Evolutionary conservation across 2,113 vertebrate species (phyloP).

Genomic region (Pseudorasbora parva): DNA sequence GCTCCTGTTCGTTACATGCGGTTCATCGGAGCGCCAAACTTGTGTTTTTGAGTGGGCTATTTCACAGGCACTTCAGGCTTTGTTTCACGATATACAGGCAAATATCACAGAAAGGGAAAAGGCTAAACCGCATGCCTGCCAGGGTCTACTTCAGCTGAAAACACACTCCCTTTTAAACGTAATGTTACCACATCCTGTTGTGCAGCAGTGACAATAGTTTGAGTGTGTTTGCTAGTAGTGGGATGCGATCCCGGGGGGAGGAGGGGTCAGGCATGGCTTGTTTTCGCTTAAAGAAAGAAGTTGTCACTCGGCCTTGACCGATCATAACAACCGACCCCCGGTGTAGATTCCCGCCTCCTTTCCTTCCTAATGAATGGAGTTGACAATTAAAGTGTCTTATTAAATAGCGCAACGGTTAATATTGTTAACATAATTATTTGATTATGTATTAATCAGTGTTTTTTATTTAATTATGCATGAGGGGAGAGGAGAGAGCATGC

Average conservation of each 20-base stretch:
- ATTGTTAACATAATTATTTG: background rate
- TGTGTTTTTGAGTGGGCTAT: slow-evolving; percentile 51
- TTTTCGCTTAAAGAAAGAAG: slow-evolving; percentile 64
- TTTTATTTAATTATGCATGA: background rate
- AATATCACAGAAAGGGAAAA: slow-evolving; percentile 7
- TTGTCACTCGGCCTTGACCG: slow-evolving; percentile 75
- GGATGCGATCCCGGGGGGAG: slow-evolving; percentile 62
- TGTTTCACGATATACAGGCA: background rate
- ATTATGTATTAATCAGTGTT: background rate
- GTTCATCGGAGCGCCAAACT: slow-evolving; percentile 64
- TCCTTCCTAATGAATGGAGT: slow-evolving; percentile 11
- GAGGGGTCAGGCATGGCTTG: slow-evolving; percentile 68
- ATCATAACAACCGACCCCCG: slow-evolving; percentile 50
- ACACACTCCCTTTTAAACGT: slow-evolving; percentile 64
- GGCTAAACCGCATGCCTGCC: slow-evolving; percentile 30
- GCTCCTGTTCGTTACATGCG: background rate
- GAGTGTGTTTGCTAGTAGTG: slow-evolving; percentile 56
- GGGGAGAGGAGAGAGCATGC: background rate
- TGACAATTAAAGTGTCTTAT: background rate
- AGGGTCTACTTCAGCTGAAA: slow-evolving; percentile 48
- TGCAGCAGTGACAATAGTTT: slow-evolving; percentile 65
- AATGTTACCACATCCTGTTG: slow-evolving; percentile 77
- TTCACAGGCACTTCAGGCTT: background rate
- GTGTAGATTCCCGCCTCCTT: slow-evolving; percentile 48
- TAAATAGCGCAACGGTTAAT: background rate